phyloP scores from a whole-genome alignment of 2,888 invertebrate genomes.

The Rhodophaea formosa region DNA sequence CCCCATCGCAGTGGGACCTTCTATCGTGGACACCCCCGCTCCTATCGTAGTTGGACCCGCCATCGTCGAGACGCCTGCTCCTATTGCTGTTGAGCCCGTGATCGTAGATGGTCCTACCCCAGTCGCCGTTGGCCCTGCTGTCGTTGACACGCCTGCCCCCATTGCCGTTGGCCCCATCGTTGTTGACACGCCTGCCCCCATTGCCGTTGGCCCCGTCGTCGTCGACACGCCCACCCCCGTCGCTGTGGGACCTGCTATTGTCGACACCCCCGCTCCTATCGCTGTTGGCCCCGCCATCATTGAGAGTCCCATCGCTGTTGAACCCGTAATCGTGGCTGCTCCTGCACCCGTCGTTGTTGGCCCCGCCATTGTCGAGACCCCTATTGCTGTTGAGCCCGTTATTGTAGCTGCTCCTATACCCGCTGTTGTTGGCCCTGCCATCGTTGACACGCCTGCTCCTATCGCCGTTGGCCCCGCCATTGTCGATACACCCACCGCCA shows the following conservation, averaged over 20 bases:
- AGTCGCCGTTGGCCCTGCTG: conserved; percentile 29
- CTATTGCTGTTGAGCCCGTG: conserved; percentile 22
- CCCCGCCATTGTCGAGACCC: conserved; percentile 2
- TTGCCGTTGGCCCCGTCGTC: conserved; percentile 22
- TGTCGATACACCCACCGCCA: background rate
- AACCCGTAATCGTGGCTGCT: background rate
- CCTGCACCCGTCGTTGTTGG: background rate
- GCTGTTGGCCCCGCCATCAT: conserved; percentile 21
- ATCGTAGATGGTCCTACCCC: conserved; percentile 24
- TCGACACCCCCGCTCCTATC: conserved; percentile 25
- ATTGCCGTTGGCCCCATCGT: conserved; percentile 33
- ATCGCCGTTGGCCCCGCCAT: conserved; percentile 17
- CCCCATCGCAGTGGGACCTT: conserved; percentile 16
- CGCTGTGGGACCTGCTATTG: conserved; percentile 20
- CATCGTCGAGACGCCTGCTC: conserved; percentile 18
- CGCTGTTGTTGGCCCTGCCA: conserved; percentile 4
- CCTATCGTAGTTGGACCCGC: conserved; percentile 20
- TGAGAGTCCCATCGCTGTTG: background rate
- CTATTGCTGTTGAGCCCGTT: conserved; percentile 1
- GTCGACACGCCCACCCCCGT: background rate
- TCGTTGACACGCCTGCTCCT: conserved; percentile 7
- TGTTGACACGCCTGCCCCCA: conserved; percentile 27
- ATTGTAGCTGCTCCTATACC: background rate
- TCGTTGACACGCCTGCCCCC: conserved; percentile 47
- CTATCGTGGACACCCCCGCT: conserved; percentile 17